These are phyloP conservation scores for Drosophila baimaii DNA, from an alignment of 1,140 invertebrate species.

Conservation along the genomic window DNA sequence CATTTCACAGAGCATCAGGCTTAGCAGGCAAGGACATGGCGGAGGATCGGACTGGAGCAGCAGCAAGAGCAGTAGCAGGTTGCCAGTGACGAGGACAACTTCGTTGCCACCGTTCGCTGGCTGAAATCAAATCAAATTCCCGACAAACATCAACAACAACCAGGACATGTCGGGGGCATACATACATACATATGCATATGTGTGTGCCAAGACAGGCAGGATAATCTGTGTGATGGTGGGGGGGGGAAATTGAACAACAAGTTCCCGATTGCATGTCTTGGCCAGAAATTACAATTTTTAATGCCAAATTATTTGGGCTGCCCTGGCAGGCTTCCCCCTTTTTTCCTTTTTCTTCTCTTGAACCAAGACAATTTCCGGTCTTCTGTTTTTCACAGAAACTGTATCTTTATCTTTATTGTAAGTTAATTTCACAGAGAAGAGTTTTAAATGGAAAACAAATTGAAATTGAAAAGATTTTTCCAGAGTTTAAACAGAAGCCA, in stretches of 20 bases:
- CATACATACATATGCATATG: neutral
- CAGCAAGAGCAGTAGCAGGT: constrained; percentile 8
- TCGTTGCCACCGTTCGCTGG: constrained; percentile 39
- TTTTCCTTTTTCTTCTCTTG: neutral
- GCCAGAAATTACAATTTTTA: constrained; percentile 56
- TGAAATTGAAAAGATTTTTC: neutral
- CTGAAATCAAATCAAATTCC: constrained; percentile 76
- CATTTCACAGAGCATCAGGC: constrained; percentile 37
- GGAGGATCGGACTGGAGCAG: constrained; percentile 1
- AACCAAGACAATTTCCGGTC: constrained; percentile 8
- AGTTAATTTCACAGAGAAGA: neutral
- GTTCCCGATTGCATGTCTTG: constrained; percentile 47
- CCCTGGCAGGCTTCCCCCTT: constrained; percentile 7
- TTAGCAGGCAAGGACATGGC: constrained; percentile 22
- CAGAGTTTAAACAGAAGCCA: neutral
- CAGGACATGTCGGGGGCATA: constrained; percentile 37
- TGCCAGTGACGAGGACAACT: constrained; percentile 47
- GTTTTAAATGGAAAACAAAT: neutral
- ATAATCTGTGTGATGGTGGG: constrained; percentile 42
- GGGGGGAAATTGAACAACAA: constrained; percentile 46
- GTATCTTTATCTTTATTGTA: too few relatives aligned
- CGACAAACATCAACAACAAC: constrained; percentile 62
- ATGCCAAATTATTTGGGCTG: constrained; percentile 29
- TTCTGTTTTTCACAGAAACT: neutral
- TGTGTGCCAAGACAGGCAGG: constrained; percentile 14